Conservation (phyloP, 2,797 vertebrate genomes). For the Martes flavigula region DNA sequence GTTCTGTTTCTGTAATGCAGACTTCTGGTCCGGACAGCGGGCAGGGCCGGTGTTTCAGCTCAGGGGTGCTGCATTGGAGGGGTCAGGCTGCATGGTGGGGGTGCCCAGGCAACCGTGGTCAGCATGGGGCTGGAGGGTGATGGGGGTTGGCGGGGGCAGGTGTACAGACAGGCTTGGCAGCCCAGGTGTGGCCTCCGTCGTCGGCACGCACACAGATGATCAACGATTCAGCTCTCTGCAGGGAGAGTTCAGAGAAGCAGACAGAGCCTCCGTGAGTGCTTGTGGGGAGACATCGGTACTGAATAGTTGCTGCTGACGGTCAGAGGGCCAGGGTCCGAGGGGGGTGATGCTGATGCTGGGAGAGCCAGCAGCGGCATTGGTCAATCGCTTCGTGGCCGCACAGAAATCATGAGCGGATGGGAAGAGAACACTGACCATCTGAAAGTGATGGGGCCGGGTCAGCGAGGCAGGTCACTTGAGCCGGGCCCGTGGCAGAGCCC, state of each 20-base stretch:
- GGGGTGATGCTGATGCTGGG: too few relatives aligned
- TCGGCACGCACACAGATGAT: not conserved
- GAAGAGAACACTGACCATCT: not conserved
- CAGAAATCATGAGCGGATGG: not conserved
- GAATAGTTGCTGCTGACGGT: not conserved
- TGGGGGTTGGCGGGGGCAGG: not conserved
- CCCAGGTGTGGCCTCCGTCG: not conserved
- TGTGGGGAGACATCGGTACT: not conserved
- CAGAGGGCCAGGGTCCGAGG: too few relatives aligned
- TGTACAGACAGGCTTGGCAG: not conserved
- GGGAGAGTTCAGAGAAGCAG: not conserved
- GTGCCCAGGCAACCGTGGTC: not conserved
- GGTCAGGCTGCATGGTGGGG: not conserved
- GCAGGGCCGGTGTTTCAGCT: not conserved
- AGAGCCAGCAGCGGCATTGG: not conserved
- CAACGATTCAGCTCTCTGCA: not conserved
- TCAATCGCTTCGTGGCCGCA: too few relatives aligned
- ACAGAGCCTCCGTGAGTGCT: not conserved
- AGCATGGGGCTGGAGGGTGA: not conserved
- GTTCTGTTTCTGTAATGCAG: not conserved
- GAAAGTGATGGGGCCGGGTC: not conserved
- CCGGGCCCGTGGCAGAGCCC: not conserved
- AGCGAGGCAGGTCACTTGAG: not conserved
- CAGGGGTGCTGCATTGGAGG: not conserved
- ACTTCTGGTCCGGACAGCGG: not conserved